These are phyloP conservation scores for Planococcus citri DNA, from an alignment of 1,140 invertebrate species.

Conservation along the genomic window DNA sequence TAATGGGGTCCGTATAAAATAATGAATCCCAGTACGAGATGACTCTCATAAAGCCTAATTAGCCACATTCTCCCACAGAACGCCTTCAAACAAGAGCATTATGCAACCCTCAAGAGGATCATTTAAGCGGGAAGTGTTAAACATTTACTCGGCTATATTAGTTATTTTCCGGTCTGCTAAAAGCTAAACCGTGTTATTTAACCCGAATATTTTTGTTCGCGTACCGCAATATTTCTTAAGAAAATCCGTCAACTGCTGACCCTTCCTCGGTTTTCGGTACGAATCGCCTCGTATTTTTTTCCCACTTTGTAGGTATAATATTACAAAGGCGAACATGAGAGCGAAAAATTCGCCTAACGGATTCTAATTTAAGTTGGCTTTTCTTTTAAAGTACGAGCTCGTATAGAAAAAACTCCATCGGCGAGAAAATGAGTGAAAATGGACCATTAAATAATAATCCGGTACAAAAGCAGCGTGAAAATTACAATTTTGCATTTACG, in stretches of 20 bases:
- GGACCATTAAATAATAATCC: too few relatives aligned
- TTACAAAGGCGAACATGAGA: too few relatives aligned
- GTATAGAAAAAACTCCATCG: too few relatives aligned
- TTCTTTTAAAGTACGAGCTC: too few relatives aligned
- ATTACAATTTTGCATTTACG: too few relatives aligned
- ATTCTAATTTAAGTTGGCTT: too few relatives aligned
- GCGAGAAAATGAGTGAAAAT: too few relatives aligned
- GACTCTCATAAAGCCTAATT: slow-evolving; percentile 6
- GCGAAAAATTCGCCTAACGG: too few relatives aligned
- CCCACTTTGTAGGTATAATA: too few relatives aligned
- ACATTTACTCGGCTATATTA: slow-evolving; percentile 5
- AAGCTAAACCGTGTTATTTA: slow-evolving; percentile 7
- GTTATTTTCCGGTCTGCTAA: slow-evolving; percentile 2
- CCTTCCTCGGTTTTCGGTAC: neutral
- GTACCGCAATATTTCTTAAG: neutral
- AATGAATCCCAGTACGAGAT: slow-evolving; percentile 6
- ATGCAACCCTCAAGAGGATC: neutral
- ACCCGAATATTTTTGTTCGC: neutral
- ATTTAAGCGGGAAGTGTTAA: slow-evolving; percentile 3
- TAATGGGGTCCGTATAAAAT: slow-evolving; percentile 2
- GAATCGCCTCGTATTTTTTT: too few relatives aligned
- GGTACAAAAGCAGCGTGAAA: too few relatives aligned
- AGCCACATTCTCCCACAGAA: neutral
- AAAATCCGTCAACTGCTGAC: neutral
- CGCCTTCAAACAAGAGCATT: neutral